phyloP scores from a whole-genome alignment of 2,888 invertebrate species.

The Idaea dimidiata region DNA sequence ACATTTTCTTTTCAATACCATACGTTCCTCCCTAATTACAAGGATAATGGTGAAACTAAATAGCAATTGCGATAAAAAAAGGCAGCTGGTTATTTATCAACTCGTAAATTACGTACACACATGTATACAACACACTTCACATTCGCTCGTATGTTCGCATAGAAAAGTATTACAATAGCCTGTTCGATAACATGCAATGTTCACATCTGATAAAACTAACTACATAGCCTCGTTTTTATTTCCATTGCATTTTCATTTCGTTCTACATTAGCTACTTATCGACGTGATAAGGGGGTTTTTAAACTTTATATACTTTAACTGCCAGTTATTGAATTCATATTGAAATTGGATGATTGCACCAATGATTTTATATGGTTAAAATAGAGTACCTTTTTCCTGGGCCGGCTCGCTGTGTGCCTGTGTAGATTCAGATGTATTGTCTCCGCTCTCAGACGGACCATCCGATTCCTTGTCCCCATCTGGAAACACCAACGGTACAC shows the following conservation, averaged over 20 bases:
- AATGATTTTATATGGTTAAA: neutral
- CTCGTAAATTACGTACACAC: neutral
- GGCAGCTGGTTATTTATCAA: slow-evolving; percentile 2
- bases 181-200: slow-evolving; percentile 20
- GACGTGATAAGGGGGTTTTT: neutral
- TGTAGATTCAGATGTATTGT: slow-evolving; percentile 74
- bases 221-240: slow-evolving; percentile 15
- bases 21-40: neutral
- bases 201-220: slow-evolving; percentile 28
- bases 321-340: neutral
- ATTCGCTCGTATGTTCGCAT: neutral
- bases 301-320: neutral
- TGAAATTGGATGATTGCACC: neutral
- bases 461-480: slow-evolving; percentile 80
- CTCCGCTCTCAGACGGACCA: slow-evolving; percentile 76
- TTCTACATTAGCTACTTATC: neutral
- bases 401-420: slow-evolving; percentile 70
- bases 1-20: neutral
- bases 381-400: slow-evolving; percentile 70
- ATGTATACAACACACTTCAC: neutral
- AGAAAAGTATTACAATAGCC: slow-evolving; percentile 12
- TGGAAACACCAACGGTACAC: slow-evolving; percentile 39
- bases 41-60: slow-evolving; percentile 5
- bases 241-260: neutral
- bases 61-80: slow-evolving; percentile 1